Evolutionary conservation across 2,888 invertebrate genomes (phyloP).

Genomic region (Eristalis arbustorum): DNA sequence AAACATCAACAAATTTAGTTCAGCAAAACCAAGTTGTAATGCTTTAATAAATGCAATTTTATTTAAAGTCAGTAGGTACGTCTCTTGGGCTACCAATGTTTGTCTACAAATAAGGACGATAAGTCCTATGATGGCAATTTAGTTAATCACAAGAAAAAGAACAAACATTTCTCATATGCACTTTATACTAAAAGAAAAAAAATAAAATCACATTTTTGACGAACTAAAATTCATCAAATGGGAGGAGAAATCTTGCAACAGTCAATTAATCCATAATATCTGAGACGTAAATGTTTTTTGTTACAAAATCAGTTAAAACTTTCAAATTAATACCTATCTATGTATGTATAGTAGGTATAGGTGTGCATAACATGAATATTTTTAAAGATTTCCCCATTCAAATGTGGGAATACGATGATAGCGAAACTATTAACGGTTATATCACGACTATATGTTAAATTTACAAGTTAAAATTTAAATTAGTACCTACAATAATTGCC

Average conservation of each 20-base stretch:
- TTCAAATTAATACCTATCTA: slow-evolving; percentile 37
- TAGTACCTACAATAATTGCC: slow-evolving; percentile 51
- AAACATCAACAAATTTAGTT: no score
- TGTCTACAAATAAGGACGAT: no score
- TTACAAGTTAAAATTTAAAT: slow-evolving; percentile 59
- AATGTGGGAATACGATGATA: slow-evolving; percentile 29
- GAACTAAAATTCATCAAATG: neutral
- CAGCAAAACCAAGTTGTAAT: no score
- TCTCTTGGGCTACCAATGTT: no score
- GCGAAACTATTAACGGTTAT: slow-evolving; percentile 38
- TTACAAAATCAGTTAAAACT: slow-evolving; percentile 51
- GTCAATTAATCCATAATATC: neutral
- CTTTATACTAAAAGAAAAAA: neutral
- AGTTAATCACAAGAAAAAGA: no score
- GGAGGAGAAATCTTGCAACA: neutral
- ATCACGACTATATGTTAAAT: slow-evolving; percentile 58
- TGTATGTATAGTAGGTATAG: neutral
- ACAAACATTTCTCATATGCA: no score
- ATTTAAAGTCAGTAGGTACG: no score
- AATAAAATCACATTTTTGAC: neutral
- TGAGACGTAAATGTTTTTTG: neutral
- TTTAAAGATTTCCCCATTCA: slow-evolving; percentile 49
- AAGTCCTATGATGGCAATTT: no score
- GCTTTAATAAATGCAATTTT: no score
- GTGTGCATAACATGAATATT: slow-evolving; percentile 29